Percentiles rank a stretch among this genome's conserved stretches.
phyloP scores from a whole-genome alignment of 1,140 invertebrate species.

The Cotesia vestalis region DNA sequence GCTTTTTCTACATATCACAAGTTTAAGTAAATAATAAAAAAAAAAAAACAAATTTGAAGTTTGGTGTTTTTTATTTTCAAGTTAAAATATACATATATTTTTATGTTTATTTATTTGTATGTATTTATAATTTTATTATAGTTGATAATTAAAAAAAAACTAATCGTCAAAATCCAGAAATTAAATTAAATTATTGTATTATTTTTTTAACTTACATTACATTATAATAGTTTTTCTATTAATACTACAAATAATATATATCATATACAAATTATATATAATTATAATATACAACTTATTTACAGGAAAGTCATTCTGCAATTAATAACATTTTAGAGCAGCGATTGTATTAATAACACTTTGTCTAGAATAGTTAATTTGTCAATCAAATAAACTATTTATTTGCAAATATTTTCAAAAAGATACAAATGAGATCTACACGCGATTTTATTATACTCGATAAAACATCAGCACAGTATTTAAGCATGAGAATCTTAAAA shows the following conservation, averaged over 20 bases:
- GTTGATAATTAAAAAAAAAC: slow-evolving; percentile 9
- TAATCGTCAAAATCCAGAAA: not conserved
- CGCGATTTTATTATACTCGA: slow-evolving; percentile 19
- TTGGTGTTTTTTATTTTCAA: not conserved
- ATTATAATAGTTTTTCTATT: slow-evolving; percentile 41
- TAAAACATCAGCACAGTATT: slow-evolving; percentile 17
- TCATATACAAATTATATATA: too few species aligned
- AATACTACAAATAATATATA: too few species aligned
- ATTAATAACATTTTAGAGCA: too few species aligned
- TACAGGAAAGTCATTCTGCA: too few species aligned
- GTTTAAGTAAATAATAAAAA: slow-evolving; percentile 24
- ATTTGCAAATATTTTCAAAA: slow-evolving; percentile 35
- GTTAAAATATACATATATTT: not conserved
- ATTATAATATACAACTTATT: too few species aligned
- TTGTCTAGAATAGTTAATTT: not conserved
- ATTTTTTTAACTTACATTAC: slow-evolving; percentile 40
- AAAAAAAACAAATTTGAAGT: slow-evolving; percentile 9
- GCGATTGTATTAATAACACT: not conserved
- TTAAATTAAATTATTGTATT: not conserved
- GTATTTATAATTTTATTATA: not conserved
- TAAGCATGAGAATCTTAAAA: slow-evolving; percentile 27
- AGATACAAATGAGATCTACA: slow-evolving; percentile 41
- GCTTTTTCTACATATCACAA: slow-evolving; percentile 15
- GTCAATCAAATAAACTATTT: slow-evolving; percentile 18
- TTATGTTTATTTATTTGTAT: not conserved